Base-by-base conservation (phyloP, 2,888 invertebrate genomes). In the Drosophila helvetica region DNA sequence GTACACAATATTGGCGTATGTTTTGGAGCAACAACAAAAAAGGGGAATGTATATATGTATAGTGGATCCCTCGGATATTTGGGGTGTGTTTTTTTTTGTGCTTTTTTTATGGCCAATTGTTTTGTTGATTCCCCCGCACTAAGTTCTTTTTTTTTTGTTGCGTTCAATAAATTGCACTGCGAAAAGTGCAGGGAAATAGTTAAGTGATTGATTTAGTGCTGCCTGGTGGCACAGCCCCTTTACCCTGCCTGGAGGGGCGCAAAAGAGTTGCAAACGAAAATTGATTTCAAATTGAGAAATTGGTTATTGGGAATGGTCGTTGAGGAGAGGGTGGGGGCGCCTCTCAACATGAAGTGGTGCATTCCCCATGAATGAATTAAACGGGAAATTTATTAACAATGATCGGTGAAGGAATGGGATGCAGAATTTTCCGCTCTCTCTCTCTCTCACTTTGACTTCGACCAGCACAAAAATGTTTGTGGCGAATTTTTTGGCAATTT, bases 131-230 rank as follows among this genome's bases (percentile, higher is more conserved):
- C 52, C 64, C 6, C 6, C 15, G 25, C 25, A 72, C 54, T 71
- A 57, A 45, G 25, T 46, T 57, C 38, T 25, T 58, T 45, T 54
- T 57, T 53, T 46, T 27, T 18, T 57, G 51, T 46, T 54, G 38
- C 15, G 43, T 54, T 70, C 65, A 75, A 74, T 73, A 78, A 71
- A 75, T 74, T 75, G 56, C 51, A 65, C 46, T 51, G 38, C n/a
- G 55, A 57, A 73, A 78, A 76, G 67, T 66, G 65, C 56, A 52
- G 62, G 62, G 59, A 72, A 75, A 75, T 74, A 74, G 79, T 78
- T 74, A 75, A 78, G 79, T 80, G 82, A 84, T 79, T 85, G 86
- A 85, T 86, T 74, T 75, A 69, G 71, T 74, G 52, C 56, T 50
- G 62, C 51, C 57, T 46, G 55, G 60, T 43, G 65, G 56, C 55